Evolutionary conservation across 2,888 invertebrate species (phyloP), one percentile per base, ranked within the genome.

Genomic region (Notodonta dromedarius): DNA sequence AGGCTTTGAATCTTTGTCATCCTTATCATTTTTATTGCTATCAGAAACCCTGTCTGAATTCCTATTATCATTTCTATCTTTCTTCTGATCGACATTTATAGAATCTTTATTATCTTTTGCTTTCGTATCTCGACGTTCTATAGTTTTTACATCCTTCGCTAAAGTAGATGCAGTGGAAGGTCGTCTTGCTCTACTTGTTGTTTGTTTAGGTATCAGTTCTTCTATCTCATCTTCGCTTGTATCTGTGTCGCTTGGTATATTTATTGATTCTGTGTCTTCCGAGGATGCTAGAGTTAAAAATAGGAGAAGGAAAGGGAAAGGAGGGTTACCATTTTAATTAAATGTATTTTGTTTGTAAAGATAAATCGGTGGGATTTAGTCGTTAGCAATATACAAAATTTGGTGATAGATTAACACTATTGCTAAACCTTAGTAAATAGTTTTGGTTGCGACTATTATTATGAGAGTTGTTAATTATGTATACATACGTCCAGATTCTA

Each of bases 401-500:
- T 42, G 42, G 9, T 4, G 4, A 42, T 42, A 11, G 0, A 9
- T 9, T 40, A 39, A 39, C 39, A 3, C 2, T 24, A 24, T 39
- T 39, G 39, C 39, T 40, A 40, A 2, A 40, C 40, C 40, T 40
- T 5, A 7, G 9, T 40, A 9, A 40, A 40, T 40, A 40, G 40
- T 40, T 40, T 8, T n/a, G n/a, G n/a, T n/a, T n/a, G n/a, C n/a
- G n/a, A n/a, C n/a, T n/a, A 8, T 46, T 13, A n/a, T 13, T 46
- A 1, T 9, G n/a, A n/a, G 2, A 16, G 14, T n/a, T 50, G 16
- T 7, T 50, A 0, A 0, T 24, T 4, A 12, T 39, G 40, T 42
- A 13, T 51, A 65, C 85, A 78, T 74, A 92, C 91, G 71, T 48
- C 62, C 76, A 5, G 84, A 82, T 0, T 90, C 89, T 4, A 90